Evolutionary conservation across 2,888 invertebrate species (phyloP), one percentile per base, ranked within the genome.

Genomic region (Lasioglossum leucozonium): DNA sequence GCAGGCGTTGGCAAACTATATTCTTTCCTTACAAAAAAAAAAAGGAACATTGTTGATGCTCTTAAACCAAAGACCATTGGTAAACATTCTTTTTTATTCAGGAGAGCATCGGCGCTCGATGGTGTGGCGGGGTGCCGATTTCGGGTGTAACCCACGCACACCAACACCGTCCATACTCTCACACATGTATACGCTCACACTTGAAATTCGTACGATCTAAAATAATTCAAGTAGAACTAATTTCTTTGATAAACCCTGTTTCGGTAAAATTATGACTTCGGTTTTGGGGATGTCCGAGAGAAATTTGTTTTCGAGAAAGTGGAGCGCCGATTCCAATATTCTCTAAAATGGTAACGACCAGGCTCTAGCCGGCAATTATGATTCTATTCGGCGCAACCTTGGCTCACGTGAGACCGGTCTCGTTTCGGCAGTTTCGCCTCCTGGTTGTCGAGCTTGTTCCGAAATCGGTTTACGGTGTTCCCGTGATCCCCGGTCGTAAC

Each of bases 401-500:
- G 67, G 37, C 67, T 67, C 67, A 67, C 67, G 67, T 67, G 69
- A 71, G 30, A 10, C 47, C 74, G 37, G 13, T 58, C 47, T 30
- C 30, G 11, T 51, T 51, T 51, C 67, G 37, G 22, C n/a, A 22
- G 40, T 69, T 69, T 69, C 42, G 6, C n/a, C 13, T 22, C 40
- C 10, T 40, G 5, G n/a, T 26, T 58, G 26, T 58, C 42, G 30
- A 79, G 72, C 47, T 11, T 71, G 40, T 69, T 26, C 26, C 26
- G 67, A 75, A 76, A 65, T 65, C 62, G 30, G 40, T 62, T 79
- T 51, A 71, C 22, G 72, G 37, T 44, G 51, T 51, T 83, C 26
- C 72, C 83, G 83, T 81, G 83, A 72, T 37, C 26, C 37, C 22
- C 65, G 10, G 34, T 47, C 72, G 83, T 83, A 81, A 76, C 37